A percentile compares a stretch with the other conserved stretches of the same genome.
These are phyloP conservation scores for Eolophus roseicapilla DNA, from an alignment of 2,113 vertebrate species.

Conservation along the genomic window DNA sequence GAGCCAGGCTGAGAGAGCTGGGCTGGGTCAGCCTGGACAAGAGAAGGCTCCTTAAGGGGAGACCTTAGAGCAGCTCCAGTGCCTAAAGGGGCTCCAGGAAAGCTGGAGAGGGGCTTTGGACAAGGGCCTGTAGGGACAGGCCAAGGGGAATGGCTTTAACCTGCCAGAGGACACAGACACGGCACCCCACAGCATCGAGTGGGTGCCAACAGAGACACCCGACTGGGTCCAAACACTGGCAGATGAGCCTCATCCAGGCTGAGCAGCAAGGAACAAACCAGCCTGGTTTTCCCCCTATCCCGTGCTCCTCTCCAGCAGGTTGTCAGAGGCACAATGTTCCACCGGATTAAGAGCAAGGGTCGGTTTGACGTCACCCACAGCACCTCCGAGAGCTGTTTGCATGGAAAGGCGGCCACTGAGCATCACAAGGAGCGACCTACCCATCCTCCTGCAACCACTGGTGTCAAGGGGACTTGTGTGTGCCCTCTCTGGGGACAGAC, in stretches of 20 bases:
- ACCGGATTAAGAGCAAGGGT: fast-evolving
- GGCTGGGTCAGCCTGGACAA: too few relatives aligned
- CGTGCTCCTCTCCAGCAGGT: fast-evolving
- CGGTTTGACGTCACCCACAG: background rate
- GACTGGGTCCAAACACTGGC: fast-evolving
- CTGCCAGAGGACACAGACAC: background rate
- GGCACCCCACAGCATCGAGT: fast-evolving
- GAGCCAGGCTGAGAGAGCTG: background rate
- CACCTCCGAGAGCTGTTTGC: background rate
- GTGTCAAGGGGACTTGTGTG: background rate
- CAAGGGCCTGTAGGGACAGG: background rate
- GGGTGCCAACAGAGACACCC: background rate
- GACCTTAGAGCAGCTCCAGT: too few relatives aligned
- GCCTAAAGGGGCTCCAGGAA: background rate
- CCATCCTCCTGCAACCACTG: background rate
- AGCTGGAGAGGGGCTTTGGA: background rate
- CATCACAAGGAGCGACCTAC: fast-evolving
- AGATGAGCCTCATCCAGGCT: background rate
- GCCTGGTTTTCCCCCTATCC: fast-evolving
- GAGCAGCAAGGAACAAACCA: background rate
- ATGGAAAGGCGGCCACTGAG: fast-evolving
- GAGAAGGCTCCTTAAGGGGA: too few relatives aligned
- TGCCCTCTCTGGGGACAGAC: background rate
- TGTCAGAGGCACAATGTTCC: fast-evolving
- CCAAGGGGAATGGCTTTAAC: background rate